Evolutionary conservation across 2,113 vertebrate genomes (phyloP).

Genomic region (Archilochus colubris): DNA sequence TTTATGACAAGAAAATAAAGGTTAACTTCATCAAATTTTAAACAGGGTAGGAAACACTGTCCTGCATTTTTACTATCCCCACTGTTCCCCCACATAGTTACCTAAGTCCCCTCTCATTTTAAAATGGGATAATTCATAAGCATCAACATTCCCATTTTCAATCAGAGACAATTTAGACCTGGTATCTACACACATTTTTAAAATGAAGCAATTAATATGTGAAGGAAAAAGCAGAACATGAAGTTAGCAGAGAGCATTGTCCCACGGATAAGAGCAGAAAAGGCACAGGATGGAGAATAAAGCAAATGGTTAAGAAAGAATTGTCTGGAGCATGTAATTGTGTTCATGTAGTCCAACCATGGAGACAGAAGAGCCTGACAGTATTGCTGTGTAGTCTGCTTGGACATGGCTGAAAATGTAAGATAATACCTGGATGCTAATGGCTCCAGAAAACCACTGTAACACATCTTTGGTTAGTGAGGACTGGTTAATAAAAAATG

Average conservation of each 20-base stretch:
- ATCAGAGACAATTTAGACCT: not conserved
- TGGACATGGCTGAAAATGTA: not conserved
- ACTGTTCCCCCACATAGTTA: not conserved
- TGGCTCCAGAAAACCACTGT: not conserved
- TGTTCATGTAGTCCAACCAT: not conserved
- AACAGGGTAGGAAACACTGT: not conserved
- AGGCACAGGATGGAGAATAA: not conserved
- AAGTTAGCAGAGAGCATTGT: not conserved
- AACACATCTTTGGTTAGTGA: not conserved
- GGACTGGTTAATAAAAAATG: not conserved
- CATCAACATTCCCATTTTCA: not conserved
- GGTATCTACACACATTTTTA: not conserved
- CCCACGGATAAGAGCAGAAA: not conserved
- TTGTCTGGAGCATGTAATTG: not conserved
- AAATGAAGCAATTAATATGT: not conserved
- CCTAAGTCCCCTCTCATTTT: not conserved
- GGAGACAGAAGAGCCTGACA: not conserved
- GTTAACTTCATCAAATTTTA: not conserved
- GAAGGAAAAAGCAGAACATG: not conserved
- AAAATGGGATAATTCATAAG: not conserved
- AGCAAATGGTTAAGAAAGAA: not conserved
- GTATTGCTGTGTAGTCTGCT: constrained; percentile 13
- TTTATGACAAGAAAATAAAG: not conserved
- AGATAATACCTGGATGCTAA: not conserved
- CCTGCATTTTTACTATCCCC: not conserved